Percentiles rank a stretch among this genome's conserved stretches.
Conservation (phyloP, 2,888 invertebrate species). For the Dryobotodes eremita region DNA sequence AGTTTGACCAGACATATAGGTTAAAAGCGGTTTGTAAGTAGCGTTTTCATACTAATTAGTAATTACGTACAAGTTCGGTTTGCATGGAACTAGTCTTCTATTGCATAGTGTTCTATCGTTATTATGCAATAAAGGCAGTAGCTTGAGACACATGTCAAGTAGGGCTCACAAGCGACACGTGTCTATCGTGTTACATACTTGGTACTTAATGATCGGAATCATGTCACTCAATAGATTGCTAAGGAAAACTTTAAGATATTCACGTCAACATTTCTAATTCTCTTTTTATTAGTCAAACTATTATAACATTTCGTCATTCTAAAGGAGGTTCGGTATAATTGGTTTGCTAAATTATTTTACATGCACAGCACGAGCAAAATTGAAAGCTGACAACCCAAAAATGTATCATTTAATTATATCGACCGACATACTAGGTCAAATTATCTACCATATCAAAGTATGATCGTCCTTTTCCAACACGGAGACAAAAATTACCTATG, state of each 20-base stretch:
- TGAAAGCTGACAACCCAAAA: conserved; percentile 1
- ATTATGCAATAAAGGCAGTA: conserved; percentile 22
- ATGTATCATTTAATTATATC: conserved; percentile 2
- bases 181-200: background rate
- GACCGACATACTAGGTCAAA: background rate
- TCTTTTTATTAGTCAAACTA: background rate
- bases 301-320: background rate
- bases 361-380: background rate
- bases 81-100: conserved; percentile 12
- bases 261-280: background rate
- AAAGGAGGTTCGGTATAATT: background rate
- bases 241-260: background rate
- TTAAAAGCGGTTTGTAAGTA: conserved; percentile 52
- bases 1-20: conserved; percentile 56
- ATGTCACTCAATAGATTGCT: background rate
- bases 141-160: background rate
- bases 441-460: background rate
- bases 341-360: background rate
- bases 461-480: background rate
- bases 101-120: conserved; percentile 29
- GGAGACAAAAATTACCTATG: too few species aligned
- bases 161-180: conserved; percentile 26
- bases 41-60: conserved; percentile 44
- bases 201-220: background rate
- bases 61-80: conserved; percentile 23